These are phyloP conservation scores for Sebastes melanostomus DNA, from an alignment of 2,797 vertebrate genomes.

Conservation along the genomic window DNA sequence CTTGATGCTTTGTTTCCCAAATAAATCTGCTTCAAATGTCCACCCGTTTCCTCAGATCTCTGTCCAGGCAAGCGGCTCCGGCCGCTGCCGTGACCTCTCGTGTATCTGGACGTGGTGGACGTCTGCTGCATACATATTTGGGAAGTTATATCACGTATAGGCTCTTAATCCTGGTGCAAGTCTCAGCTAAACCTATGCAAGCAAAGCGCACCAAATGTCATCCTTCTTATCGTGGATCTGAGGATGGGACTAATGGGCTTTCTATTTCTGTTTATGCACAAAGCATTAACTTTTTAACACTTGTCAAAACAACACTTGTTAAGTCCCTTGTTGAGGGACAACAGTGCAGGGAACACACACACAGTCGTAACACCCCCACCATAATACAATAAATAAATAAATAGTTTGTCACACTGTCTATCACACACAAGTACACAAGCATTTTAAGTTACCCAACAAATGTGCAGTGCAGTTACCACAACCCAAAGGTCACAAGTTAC, in stretches of 20 bases:
- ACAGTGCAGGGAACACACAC: too few species aligned
- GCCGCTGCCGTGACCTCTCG: constrained; percentile 34
- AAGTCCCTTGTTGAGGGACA: too few species aligned
- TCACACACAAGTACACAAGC: too few species aligned
- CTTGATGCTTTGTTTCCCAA: constrained; percentile 58
- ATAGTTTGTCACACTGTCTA: too few species aligned
- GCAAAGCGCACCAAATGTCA: background rate
- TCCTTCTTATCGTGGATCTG: background rate
- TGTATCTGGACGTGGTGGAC: background rate
- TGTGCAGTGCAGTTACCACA: too few species aligned
- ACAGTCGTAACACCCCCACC: too few species aligned
- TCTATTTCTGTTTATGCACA: background rate
- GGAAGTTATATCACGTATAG: background rate
- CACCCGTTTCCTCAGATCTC: constrained; percentile 44
- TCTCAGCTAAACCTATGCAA: background rate
- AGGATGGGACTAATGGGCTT: background rate
- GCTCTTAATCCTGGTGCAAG: background rate
- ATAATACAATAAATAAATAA: too few species aligned
- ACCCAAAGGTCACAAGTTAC: too few species aligned
- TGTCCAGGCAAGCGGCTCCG: constrained; percentile 25
- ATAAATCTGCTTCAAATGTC: constrained; percentile 55
- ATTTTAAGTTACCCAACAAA: too few species aligned
- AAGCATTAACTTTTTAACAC: background rate
- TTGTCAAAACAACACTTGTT: too few species aligned
- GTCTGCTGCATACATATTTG: background rate